Evolutionary conservation across 2,888 invertebrate genomes (phyloP), one percentile per base, ranked within the genome.

Genomic region (Scaeva pyrastri): DNA sequence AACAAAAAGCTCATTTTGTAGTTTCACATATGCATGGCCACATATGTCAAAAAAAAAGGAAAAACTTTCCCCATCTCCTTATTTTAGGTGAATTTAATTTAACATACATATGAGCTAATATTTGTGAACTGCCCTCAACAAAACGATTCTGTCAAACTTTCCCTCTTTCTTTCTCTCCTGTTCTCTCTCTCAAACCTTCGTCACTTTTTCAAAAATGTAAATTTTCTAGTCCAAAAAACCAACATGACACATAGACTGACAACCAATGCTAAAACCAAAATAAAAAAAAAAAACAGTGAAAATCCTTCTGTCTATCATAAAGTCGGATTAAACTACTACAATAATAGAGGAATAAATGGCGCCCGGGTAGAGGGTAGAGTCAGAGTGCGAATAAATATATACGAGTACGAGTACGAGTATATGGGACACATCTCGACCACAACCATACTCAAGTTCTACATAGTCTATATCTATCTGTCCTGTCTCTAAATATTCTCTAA

Each of bases 291-390:
- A 7, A 14, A 36, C 31, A 2, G 56, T 41, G 39, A 48, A 73
- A 72, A 81, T 60, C 74, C 73, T 70, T 71, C 82, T 82, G 82
- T 74, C 86, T 82, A 77, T 82, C 86, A 82, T 74, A 74, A 78
- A 70, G 70, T 50, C 64, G 64, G 82, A 86, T 86, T 86, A 82
- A 77, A 86, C 74, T 82, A 82, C 81, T 68, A 43, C 31, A 68
- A 39, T 16, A 68, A 5, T 31, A 31, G n/a, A n/a, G 31, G 31
- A 31, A 31, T 31, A 12, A 52, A 48, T 36, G 52, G 52, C 31
- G 50, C 48, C 45, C 48, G 55, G 26, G 16, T 39, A 7, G 48
- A 55, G 72, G 56, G 55, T 76, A 76, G 26, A 4, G 26, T 26
- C 26, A 1, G 66, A 55, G 72, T 68, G 55, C 73, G 81, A 73